phyloP scores from a whole-genome alignment of 2,797 vertebrate species.

The Geotria australis region DNA sequence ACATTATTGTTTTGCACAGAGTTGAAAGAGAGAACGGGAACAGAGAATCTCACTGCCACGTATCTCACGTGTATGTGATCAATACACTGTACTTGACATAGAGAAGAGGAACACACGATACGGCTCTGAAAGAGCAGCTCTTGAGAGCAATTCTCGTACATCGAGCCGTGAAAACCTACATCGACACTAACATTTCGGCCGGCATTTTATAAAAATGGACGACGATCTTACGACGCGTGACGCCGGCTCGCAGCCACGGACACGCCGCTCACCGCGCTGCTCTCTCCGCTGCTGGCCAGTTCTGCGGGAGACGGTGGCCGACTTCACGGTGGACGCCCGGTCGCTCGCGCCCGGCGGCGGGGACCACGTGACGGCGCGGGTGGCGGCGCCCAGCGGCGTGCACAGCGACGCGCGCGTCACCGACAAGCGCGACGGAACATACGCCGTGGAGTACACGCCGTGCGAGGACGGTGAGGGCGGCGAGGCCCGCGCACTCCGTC shows the following conservation, averaged over 20 bases:
- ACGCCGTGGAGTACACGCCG: constrained; percentile 47
- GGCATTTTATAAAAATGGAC: too few species aligned
- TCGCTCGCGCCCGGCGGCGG: constrained; percentile 21
- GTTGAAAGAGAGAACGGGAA: too few species aligned
- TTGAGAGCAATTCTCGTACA: too few species aligned
- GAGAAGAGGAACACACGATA: too few species aligned
- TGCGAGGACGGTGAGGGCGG: constrained; percentile 43
- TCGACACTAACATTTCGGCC: too few species aligned
- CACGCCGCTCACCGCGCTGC: neutral
- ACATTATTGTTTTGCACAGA: too few species aligned
- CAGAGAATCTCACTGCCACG: too few species aligned
- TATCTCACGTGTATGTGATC: too few species aligned
- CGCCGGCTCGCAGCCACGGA: neutral
- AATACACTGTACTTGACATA: too few species aligned
- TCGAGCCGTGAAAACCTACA: too few species aligned
- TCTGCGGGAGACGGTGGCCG: constrained; percentile 49
- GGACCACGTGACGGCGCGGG: constrained; percentile 21
- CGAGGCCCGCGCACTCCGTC: neutral
- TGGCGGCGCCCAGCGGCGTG: constrained; percentile 36
- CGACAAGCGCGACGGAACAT: constrained; percentile 50
- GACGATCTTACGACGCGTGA: too few species aligned
- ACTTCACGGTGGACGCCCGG: constrained; percentile 40
- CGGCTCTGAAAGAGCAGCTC: too few species aligned
- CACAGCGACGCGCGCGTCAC: constrained; percentile 38
- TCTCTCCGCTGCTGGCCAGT: constrained; percentile 20